These are phyloP conservation scores for Cirrhinus mrigala DNA, from an alignment of 2,797 vertebrate genomes.

Conservation along the genomic window DNA sequence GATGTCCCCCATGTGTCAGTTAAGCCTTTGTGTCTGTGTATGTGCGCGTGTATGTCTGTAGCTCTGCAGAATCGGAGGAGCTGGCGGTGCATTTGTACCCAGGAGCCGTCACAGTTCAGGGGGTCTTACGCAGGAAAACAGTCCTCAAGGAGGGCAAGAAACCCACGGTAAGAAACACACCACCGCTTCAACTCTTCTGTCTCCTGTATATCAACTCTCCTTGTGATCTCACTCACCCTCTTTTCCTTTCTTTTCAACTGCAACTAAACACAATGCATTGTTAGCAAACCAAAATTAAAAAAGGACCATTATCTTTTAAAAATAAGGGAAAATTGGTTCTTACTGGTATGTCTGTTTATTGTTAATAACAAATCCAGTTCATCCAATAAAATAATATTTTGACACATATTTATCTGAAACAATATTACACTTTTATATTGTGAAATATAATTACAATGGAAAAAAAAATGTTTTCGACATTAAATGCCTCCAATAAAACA, in stretches of 20 bases:
- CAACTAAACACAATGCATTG: not conserved
- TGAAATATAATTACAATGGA: too few relatives aligned
- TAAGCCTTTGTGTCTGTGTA: slow-evolving; percentile 3
- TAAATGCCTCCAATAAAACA: too few relatives aligned
- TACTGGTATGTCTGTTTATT: not conserved
- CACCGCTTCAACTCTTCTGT: not conserved
- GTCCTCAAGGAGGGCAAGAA: slow-evolving; percentile 98
- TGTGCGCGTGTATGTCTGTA: slow-evolving; percentile 65
- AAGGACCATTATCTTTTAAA: not conserved
- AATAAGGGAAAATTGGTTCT: not conserved
- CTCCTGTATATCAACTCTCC: not conserved
- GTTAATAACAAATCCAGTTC: not conserved
- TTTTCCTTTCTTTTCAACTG: not conserved
- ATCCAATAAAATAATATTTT: not conserved
- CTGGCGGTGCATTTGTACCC: slow-evolving; percentile 96
- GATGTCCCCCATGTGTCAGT: slow-evolving; percentile 11
- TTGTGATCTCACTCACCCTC: not conserved
- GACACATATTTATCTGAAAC: not conserved
- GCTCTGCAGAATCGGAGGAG: slow-evolving; percentile 96
- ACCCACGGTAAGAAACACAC: slow-evolving; percentile 86
- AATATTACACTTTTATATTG: too few relatives aligned
- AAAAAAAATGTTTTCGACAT: too few relatives aligned
- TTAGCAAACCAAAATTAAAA: not conserved
- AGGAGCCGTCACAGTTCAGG: slow-evolving; percentile 94
- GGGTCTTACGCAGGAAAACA: slow-evolving; percentile 95